These are phyloP conservation scores for Dusona sp. DNA, from an alignment of 2,888 invertebrate species.

Conservation along the genomic window DNA sequence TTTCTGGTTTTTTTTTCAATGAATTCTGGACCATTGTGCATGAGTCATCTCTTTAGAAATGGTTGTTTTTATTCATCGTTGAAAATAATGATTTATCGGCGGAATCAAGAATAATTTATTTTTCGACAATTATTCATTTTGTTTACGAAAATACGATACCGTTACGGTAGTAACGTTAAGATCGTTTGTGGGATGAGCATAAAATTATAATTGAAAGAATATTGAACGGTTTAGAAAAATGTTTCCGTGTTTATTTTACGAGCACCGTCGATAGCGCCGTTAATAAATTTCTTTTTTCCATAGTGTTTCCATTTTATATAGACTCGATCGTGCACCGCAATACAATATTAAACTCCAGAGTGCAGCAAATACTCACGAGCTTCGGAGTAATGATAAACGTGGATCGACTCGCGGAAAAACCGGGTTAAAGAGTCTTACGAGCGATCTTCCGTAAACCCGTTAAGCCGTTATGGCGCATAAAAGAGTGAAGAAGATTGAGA, in stretches of 20 bases:
- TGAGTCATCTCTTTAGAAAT: neutral
- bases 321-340: neutral
- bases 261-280: slow-evolving; percentile 1
- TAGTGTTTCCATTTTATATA: neutral
- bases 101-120: neutral
- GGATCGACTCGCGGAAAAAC: slow-evolving; percentile 68
- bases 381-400: slow-evolving; percentile 47
- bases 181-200: neutral
- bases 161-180: neutral
- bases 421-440: slow-evolving; percentile 73
- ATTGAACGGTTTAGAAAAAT: slow-evolving; percentile 9
- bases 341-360: slow-evolving; percentile 4
- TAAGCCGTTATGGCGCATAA: slow-evolving; percentile 71
- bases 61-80: neutral
- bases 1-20: neutral
- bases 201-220: slow-evolving; percentile 6
- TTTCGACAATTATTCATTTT: neutral
- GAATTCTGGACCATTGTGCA: neutral
- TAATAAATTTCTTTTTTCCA: slow-evolving; percentile 31
- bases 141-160: neutral
- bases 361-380: slow-evolving; percentile 27
- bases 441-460: slow-evolving; percentile 75
- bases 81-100: neutral
- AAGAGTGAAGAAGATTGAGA: slow-evolving; percentile 50
- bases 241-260: neutral